phyloP scores from a whole-genome alignment of 1,140 invertebrate species.

The Physella acuta region DNA sequence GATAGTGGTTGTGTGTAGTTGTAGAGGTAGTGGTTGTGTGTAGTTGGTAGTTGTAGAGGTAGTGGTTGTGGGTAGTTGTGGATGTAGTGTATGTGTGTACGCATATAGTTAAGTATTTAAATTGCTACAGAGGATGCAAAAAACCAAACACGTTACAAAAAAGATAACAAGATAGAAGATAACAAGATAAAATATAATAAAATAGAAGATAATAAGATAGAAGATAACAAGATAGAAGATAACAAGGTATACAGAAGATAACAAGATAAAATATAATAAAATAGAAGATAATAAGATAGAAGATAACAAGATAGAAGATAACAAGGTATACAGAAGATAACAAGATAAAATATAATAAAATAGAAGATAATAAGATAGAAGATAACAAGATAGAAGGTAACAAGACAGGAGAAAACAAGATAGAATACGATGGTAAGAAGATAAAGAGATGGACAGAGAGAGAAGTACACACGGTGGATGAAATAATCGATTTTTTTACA shows the following conservation, averaged over 20 bases:
- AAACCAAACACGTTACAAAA: too few species aligned
- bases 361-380: background rate
- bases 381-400: background rate
- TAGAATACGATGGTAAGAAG: background rate
- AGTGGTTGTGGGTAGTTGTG: too few species aligned
- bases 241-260: background rate
- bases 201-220: background rate
- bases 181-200: background rate
- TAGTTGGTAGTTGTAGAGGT: too few species aligned
- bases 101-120: too few species aligned
- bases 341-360: background rate
- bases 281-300: background rate
- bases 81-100: too few species aligned
- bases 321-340: background rate
- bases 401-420: background rate
- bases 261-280: background rate
- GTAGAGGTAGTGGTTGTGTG: too few species aligned
- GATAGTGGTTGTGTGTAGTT: too few species aligned
- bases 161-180: background rate
- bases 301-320: background rate
- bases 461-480: too few species aligned
- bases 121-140: too few species aligned
- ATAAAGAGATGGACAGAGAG: background rate
- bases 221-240: background rate
- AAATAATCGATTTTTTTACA: too few species aligned